Percentiles rank a stretch among this genome's conserved stretches.
Conservation (phyloP, 2,797 vertebrate species). For the Setipinna tenuifilis region DNA sequence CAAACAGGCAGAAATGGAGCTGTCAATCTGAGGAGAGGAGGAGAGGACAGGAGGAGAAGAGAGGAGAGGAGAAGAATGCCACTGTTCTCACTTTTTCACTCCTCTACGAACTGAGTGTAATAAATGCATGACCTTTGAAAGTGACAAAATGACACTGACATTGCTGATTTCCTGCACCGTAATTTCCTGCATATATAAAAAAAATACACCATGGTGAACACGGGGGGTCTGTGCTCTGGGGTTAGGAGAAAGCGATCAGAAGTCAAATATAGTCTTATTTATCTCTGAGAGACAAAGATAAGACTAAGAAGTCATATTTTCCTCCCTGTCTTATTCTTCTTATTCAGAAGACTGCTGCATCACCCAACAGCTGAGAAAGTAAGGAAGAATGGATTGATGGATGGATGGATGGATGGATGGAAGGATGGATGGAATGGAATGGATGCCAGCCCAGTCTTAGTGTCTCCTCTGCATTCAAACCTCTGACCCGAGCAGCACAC, state of each 20-base stretch:
- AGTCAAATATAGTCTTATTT: neutral
- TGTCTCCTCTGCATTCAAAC: neutral
- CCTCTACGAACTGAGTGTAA: constrained; percentile 39
- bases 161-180: neutral
- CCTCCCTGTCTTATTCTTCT: neutral
- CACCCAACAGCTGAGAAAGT: neutral
- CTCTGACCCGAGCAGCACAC: neutral
- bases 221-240: too few species aligned
- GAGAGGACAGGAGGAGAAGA: neutral
- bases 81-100: constrained; percentile 25
- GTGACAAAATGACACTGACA: constrained; percentile 46
- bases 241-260: too few species aligned
- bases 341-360: neutral
- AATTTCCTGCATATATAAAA: too few species aligned
- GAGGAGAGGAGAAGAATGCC: constrained; percentile 15
- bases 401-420: too few species aligned
- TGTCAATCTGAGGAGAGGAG: constrained; percentile 43
- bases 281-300: neutral
- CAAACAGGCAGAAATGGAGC: constrained; percentile 57
- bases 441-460: neutral
- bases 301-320: too few species aligned
- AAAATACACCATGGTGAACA: too few species aligned
- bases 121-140: constrained; percentile 48
- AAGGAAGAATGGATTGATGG: too few species aligned
- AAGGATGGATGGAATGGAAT: too few species aligned